Percentiles rank a stretch among this genome's conserved stretches.
phyloP scores from a whole-genome alignment of 2,797 vertebrate species.

The Vultur gryphus region DNA sequence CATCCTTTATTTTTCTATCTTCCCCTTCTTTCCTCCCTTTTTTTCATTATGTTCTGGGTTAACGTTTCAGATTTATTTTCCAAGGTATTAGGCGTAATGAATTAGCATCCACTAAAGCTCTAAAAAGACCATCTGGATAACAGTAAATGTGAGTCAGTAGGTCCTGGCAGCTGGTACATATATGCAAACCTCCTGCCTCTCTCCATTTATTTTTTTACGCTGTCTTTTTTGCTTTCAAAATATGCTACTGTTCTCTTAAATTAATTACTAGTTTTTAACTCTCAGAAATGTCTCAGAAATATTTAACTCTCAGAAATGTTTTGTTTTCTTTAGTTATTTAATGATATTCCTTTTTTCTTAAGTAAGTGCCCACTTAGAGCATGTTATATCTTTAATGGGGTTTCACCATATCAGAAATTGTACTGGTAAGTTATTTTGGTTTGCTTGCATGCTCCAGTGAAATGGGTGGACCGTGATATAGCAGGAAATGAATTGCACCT shows the following conservation, averaged over 20 bases:
- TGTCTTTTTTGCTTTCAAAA: conserved; percentile 21
- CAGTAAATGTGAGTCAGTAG: background rate
- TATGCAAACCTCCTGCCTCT: background rate
- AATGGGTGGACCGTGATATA: background rate
- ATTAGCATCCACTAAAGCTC: background rate
- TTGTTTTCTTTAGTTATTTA: background rate
- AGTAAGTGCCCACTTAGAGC: background rate
- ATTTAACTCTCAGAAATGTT: background rate
- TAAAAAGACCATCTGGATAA: conserved; percentile 19
- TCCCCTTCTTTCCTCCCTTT: background rate
- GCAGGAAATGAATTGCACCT: background rate
- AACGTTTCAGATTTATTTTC: conserved; percentile 2
- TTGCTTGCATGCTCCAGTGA: background rate
- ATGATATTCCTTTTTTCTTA: background rate
- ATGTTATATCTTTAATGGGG: background rate
- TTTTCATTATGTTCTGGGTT: background rate
- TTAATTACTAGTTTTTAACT: background rate
- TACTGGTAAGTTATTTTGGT: background rate
- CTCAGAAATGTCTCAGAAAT: background rate
- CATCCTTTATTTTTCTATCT: background rate
- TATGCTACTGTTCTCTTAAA: background rate
- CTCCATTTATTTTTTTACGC: background rate
- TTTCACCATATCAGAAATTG: background rate
- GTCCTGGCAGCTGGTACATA: background rate
- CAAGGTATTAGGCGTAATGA: background rate